A percentile compares a stretch with the other conserved stretches of the same genome.
phyloP scores from a whole-genome alignment of 2,113 vertebrate species.

The Siniperca knerii region DNA sequence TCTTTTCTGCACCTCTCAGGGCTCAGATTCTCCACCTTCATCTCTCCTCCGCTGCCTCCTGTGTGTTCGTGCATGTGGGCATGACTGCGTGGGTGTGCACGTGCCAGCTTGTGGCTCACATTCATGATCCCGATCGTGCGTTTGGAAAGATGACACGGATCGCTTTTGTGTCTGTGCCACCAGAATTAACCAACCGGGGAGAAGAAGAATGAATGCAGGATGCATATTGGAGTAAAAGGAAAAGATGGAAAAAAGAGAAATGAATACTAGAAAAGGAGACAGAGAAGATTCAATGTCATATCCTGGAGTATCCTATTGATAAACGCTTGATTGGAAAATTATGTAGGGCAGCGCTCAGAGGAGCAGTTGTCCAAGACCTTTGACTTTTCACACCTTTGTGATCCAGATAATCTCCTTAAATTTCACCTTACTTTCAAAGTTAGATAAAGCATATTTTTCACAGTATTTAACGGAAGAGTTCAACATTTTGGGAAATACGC shows the following conservation, averaged over 20 bases:
- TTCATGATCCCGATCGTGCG: slow-evolving; percentile 12
- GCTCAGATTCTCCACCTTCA: slow-evolving; percentile 60
- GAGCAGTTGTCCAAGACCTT: not conserved
- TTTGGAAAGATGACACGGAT: slow-evolving; percentile 39
- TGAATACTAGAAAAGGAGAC: slow-evolving; percentile 13
- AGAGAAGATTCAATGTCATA: slow-evolving; percentile 11
- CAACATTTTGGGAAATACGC: not conserved
- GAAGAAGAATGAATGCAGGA: slow-evolving; percentile 53
- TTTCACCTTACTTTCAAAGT: not conserved
- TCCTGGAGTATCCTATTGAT: not conserved
- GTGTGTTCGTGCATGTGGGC: slow-evolving; percentile 18
- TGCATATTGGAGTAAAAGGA: slow-evolving; percentile 25
- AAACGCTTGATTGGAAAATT: slow-evolving; percentile 8
- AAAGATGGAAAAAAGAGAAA: slow-evolving; percentile 22
- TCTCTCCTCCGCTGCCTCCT: slow-evolving; percentile 38
- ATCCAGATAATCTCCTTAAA: not conserved
- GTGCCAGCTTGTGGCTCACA: slow-evolving; percentile 45
- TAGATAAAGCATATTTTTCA: not conserved
- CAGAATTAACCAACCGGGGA: slow-evolving; percentile 16
- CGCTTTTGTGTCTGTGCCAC: slow-evolving; percentile 43
- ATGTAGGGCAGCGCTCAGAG: not conserved
- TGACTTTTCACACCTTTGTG: not conserved
- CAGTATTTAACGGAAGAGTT: not conserved
- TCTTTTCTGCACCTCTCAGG: slow-evolving; percentile 58
- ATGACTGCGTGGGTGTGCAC: slow-evolving; percentile 22